Conservation (phyloP, 2,888 invertebrate species). For the Brachypalpus laphriformis region DNA sequence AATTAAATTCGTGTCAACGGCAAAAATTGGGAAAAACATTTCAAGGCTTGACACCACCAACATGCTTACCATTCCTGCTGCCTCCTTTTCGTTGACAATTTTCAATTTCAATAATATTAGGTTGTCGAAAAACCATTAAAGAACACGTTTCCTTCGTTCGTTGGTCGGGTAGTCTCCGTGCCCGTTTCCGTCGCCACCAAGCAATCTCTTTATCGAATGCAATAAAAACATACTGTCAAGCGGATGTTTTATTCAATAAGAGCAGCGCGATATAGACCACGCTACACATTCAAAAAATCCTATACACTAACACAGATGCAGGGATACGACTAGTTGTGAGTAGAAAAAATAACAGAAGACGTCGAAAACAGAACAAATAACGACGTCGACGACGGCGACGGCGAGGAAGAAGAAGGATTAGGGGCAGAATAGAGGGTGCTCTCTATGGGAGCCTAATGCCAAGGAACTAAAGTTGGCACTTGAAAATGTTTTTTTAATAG, state of each 20-base stretch:
- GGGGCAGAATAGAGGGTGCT: constrained; percentile 20
- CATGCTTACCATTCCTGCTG: not conserved
- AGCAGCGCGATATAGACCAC: constrained; percentile 41
- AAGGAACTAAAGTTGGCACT: constrained; percentile 59
- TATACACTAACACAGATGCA: constrained; percentile 3
- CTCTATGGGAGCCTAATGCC: constrained; percentile 48
- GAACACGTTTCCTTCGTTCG: constrained; percentile 23
- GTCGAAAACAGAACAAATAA: constrained; percentile 46
- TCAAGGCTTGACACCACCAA: constrained; percentile 30
- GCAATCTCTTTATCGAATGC: constrained; percentile 68
- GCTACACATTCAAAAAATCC: constrained; percentile 35
- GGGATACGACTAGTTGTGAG: not conserved
- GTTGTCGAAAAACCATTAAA: constrained; percentile 55
- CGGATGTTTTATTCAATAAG: constrained; percentile 71
- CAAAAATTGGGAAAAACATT: constrained; percentile 22
- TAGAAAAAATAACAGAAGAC: constrained; percentile 15
- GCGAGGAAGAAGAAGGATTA: constrained; percentile 28
- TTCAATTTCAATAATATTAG: constrained; percentile 69
- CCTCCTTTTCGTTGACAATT: constrained; percentile 47
- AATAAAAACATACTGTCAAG: constrained; percentile 71
- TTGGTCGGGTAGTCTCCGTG: constrained; percentile 1
- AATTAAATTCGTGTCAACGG: constrained; percentile 72
- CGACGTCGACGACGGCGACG: not conserved
- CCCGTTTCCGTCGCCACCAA: not conserved
- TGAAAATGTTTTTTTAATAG: constrained; percentile 67